Percentiles rank a stretch among this genome's conserved stretches.
These are phyloP conservation scores for Thera obeliscata DNA, from an alignment of 2,888 invertebrate species.

Conservation along the genomic window DNA sequence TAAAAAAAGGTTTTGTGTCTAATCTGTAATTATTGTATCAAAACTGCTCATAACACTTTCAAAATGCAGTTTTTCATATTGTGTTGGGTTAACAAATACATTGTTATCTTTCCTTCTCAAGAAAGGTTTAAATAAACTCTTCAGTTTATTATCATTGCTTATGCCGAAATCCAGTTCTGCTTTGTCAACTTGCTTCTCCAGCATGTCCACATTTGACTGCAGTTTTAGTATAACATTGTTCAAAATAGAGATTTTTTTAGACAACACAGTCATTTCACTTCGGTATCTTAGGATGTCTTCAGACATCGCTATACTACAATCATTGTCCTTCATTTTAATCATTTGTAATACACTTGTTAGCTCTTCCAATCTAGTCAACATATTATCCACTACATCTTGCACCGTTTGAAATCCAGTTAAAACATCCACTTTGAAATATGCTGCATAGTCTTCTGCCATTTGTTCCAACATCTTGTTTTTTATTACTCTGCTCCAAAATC, in stretches of 20 bases:
- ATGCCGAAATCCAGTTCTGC: slow-evolving; percentile 86
- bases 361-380: slow-evolving; percentile 87
- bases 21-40: slow-evolving; percentile 40
- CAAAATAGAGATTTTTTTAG: slow-evolving; percentile 82
- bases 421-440: slow-evolving; percentile 82
- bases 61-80: slow-evolving; percentile 47
- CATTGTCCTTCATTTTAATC: slow-evolving; percentile 78
- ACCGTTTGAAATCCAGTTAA: slow-evolving; percentile 83
- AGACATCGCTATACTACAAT: slow-evolving; percentile 74
- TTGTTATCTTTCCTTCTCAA: slow-evolving; percentile 68
- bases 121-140: slow-evolving; percentile 85
- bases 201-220: slow-evolving; percentile 75
- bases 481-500: slow-evolving; percentile 64
- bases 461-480: slow-evolving; percentile 76
- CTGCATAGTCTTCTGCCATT: slow-evolving; percentile 81
- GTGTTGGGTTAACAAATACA: slow-evolving; percentile 38
- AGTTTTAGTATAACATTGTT: slow-evolving; percentile 81
- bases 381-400: slow-evolving; percentile 87
- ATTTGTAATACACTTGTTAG: slow-evolving; percentile 86
- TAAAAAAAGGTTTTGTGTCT: not conserved
- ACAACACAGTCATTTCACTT: slow-evolving; percentile 79
- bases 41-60: slow-evolving; percentile 68
- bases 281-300: slow-evolving; percentile 82
- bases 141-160: slow-evolving; percentile 83
- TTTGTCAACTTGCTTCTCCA: slow-evolving; percentile 85